Base-by-base conservation (phyloP, 2,113 vertebrate species). In the Chauna torquata region DNA sequence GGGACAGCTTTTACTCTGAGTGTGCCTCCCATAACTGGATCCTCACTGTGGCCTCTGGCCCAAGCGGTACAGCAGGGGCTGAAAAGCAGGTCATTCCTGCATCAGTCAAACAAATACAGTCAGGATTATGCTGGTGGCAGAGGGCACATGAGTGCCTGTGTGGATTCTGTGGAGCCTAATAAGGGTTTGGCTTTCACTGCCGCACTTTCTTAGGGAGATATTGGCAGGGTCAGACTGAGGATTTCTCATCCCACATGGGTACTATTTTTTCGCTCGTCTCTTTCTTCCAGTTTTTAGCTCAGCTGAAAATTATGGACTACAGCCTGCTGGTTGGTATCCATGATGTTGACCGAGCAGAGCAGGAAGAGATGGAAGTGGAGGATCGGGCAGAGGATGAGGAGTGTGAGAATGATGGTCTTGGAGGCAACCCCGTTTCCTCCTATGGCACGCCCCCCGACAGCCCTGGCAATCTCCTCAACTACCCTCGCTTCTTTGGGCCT, bases 251-350 rank as follows among this genome's bases (percentile, higher is more conserved):
- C 40, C 30, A 3, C 0, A 0, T 6, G 24, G 32, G 8, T 54
- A 36, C 34, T 30, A 16, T 13, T 27, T 3, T 44, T 23, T 84
- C 82, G 44, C 65, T 54, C 6, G 4, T 14, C 12, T 36, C 47
- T 57, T 16, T 20, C 71, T 72, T 40, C 10, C 83, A 99, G 99
- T 99, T 99, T 74, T 90, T 99, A 86, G 99, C 99, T 34, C 99
- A 99, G 90, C 98, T 99, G 90, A 99, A 99, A 98, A 99, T 99
- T 94, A 99, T 99, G 99, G 99, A 99, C 97, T 99, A 99, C 97
- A 99, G 99, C 89, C 98, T 99, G 52, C 97, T 99, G 86, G 99
- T 99, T 70, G 99, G 99, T 45, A 99, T 99, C 96, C 99, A 99
- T 0, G 99, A 99, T 0, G 99, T 99, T 76, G 99, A 99, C 89